Evolutionary conservation across 2,113 vertebrate species (phyloP), one percentile per base, ranked within the genome.

Genomic region (Catharus minimus): DNA sequence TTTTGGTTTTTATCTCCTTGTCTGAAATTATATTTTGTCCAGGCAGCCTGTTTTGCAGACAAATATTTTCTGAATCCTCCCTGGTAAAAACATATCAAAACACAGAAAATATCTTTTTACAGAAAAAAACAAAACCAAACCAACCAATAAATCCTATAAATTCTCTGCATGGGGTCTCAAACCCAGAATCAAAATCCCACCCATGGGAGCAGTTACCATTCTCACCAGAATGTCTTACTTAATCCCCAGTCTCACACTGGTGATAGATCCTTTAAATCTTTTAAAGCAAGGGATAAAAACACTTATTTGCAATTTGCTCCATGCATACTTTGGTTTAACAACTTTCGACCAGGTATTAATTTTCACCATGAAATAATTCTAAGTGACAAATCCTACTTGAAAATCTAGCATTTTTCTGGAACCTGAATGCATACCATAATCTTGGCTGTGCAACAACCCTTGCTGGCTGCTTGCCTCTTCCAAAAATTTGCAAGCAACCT

Each of bases 231-330:
- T 46, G 10, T 24, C 11, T 22, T 47, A 10, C 15, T 71, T 84
- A 60, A 52, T 66, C 26, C 15, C 12, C n/a, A 47, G 27, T 21
- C 30, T 76, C 49, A 68, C 0, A 1, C 0, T 11, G 15, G 5
- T 2, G 2, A 76, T 8, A 46, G 4, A 53, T 16, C 4, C 11
- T 22, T 85, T 44, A 32, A 28, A n/a, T 58, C 18, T 76, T 64
- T 26, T 46, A 46, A 85, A 53, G 26, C 4, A 47, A 68, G 28
- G 11, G 5, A 86, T 12, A 83, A 83, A 58, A 81, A 1, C 19
- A 49, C 6, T 50, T 74, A 22, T 27, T 90, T 84, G 8, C 12
- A 71, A 20, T 30, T 15, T 46, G 24, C 11, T 66, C 5, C 24
- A 22, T 5, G 6, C 27, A 36, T 52, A 15, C 21, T 43, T 88